These are phyloP conservation scores for Sphaerophoria taeniata DNA, from an alignment of 2,888 invertebrate genomes.

Conservation along the genomic window DNA sequence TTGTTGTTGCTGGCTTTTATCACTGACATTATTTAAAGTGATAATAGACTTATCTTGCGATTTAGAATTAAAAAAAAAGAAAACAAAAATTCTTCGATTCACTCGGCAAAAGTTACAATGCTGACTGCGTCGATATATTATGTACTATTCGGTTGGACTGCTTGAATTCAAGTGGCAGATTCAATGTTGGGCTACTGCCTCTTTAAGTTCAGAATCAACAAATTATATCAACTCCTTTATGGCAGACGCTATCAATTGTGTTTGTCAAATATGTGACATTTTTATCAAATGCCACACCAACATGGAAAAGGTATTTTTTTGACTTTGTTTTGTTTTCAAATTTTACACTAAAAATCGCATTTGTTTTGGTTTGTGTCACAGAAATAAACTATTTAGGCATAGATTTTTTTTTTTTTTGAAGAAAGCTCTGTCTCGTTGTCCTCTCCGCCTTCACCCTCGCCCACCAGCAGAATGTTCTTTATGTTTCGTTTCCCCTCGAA, in stretches of 20 bases:
- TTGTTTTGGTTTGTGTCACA: conserved; percentile 72
- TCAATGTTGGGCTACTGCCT: conserved; percentile 33
- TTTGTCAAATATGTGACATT: conserved; percentile 60
- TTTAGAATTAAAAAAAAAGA: conserved; percentile 32
- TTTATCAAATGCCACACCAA: conserved; percentile 33
- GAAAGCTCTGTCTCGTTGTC: conserved; percentile 39
- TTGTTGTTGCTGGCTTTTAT: conserved; percentile 55
- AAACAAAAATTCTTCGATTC: not conserved
- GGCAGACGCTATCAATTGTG: conserved; percentile 49
- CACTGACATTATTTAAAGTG: conserved; percentile 71
- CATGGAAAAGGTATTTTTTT: conserved; percentile 5
- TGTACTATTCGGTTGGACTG: conserved; percentile 45
- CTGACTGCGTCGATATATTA: conserved; percentile 26
- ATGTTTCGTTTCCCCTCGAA: conserved; percentile 11
- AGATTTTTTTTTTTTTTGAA: conserved; percentile 30
- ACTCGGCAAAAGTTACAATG: conserved; percentile 23
- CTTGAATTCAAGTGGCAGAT: conserved; percentile 47
- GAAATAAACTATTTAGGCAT: conserved; percentile 59
- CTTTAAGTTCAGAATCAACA: conserved; percentile 46
- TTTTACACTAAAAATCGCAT: conserved; percentile 48
- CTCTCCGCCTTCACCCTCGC: not conserved
- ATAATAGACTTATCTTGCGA: conserved; percentile 62
- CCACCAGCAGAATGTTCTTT: not conserved
- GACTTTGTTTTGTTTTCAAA: conserved; percentile 22
- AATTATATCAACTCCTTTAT: conserved; percentile 43